phyloP scores from a whole-genome alignment of 2,888 invertebrate species.

The Sussaba pulchella region DNA sequence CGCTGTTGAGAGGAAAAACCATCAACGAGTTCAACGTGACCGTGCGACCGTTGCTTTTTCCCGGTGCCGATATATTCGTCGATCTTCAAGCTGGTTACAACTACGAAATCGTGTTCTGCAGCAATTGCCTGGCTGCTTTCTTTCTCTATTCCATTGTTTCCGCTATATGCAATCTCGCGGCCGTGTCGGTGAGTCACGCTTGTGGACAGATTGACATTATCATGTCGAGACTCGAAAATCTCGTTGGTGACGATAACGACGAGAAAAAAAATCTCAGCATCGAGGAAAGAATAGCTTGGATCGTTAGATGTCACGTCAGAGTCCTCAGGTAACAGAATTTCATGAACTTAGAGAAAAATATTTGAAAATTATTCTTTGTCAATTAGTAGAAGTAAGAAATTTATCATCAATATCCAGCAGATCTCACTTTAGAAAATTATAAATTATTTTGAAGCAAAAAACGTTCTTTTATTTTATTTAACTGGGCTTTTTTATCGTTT shows the following conservation, averaged over 20 bases:
- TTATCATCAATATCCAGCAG: too few species aligned
- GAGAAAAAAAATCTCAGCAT: not conserved
- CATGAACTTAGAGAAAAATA: too few species aligned
- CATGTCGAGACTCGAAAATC: constrained; percentile 51
- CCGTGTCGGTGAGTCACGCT: constrained; percentile 70
- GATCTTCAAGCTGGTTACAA: constrained; percentile 66
- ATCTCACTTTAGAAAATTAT: too few species aligned
- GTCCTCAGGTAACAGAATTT: constrained; percentile 53
- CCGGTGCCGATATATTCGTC: constrained; percentile 55
- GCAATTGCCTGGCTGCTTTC: constrained; percentile 64
- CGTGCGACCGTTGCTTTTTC: constrained; percentile 55
- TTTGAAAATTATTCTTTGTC: too few species aligned
- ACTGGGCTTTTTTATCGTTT: constrained; percentile 22
- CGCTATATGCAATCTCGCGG: constrained; percentile 68
- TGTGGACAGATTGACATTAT: constrained; percentile 71
- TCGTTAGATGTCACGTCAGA: constrained; percentile 49
- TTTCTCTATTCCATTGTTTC: constrained; percentile 63
- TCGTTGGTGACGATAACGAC: constrained; percentile 14
- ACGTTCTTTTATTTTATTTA: too few species aligned
- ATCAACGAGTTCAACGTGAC: constrained; percentile 58
- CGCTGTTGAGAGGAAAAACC: constrained; percentile 60
- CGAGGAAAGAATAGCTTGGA: constrained; percentile 34
- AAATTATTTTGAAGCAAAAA: too few species aligned
- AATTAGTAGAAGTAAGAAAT: too few species aligned
- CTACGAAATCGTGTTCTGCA: constrained; percentile 70